Percentiles rank a stretch among this genome's conserved stretches.
phyloP scores from a whole-genome alignment of 2,797 vertebrate genomes.

The Lepilemur ruficaudatus region DNA sequence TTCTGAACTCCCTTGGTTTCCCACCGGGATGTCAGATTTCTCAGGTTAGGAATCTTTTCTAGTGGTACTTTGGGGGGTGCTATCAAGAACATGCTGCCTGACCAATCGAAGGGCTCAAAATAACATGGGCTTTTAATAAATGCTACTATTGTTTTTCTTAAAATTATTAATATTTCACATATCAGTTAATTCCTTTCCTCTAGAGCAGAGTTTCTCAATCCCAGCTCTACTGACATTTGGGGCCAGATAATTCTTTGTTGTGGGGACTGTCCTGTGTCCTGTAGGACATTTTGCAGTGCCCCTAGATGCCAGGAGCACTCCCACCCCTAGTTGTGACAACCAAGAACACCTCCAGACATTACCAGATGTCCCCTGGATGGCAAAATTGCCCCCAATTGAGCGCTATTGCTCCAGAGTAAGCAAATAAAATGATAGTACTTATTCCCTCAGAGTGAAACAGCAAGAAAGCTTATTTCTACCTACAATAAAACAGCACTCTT shows the following conservation, averaged over 20 bases:
- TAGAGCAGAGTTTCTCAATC: not conserved
- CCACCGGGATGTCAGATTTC: not conserved
- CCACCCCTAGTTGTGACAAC: not conserved
- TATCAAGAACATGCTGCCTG: not conserved
- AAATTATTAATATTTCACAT: not conserved
- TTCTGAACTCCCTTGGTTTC: not conserved
- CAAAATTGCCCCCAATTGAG: not conserved
- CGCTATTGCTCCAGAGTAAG: not conserved
- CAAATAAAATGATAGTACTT: conserved; percentile 2
- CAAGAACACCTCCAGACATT: not conserved
- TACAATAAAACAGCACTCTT: not conserved
- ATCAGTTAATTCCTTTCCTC: not conserved
- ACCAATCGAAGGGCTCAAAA: not conserved
- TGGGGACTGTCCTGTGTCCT: not conserved
- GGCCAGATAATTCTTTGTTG: not conserved
- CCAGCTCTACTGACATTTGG: not conserved
- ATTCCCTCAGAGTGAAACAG: not conserved
- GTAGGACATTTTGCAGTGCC: not conserved
- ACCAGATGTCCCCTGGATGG: not conserved
- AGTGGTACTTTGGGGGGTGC: not conserved
- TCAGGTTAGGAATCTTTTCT: not conserved
- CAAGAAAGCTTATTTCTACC: conserved; percentile 10
- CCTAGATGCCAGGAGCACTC: not conserved
- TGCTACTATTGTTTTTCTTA: not conserved
- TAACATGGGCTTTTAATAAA: not conserved